Base-by-base conservation (phyloP, 23 tunicate genomes). In the Oikopleura albicans region DNA sequence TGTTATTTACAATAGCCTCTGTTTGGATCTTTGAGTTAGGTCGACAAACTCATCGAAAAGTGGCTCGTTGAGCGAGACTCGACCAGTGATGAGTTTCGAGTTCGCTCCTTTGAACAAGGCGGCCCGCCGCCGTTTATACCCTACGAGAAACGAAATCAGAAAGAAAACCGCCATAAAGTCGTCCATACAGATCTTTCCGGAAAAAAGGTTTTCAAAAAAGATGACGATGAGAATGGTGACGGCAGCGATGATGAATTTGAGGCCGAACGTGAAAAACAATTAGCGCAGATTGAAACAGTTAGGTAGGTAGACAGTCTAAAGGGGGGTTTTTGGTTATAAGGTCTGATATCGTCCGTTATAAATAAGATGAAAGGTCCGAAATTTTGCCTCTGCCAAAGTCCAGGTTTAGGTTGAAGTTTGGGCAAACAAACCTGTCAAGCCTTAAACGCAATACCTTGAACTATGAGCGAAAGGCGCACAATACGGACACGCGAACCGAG, bases 41-140 rank as follows among this genome's bases (percentile, higher is more conserved):
- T 93, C n/a, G 98, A 93, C 39, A 85, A 83, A n/a, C 83, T 93
- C 33, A 85, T 88, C 87, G 88, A 87, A 83, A 93, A 86, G 85
- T 93, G 98, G 98, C 85, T 40, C n/a, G 85, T 86, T 39, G 84
- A 89, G 0, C 84, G 84, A 49, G 92, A 91, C 0, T 49, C 84
- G 0, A 39, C 4, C 40, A 33, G 33, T 35, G 28, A 31, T 2
- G 79, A 71, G 31, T 71, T 71, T 37, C 33, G 79, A 16, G 79
- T 71, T 2, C 12, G 63, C 12, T 49, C 79, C 34, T 71, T 71
- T 35, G 79, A 71, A 29, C 79, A 71, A 71, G 79, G 79, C 79
- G 79, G 79, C 2, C 79, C 79, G 28, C 79, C 79, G 2, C 34
- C 35, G 4, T 71, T 71, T 29, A 71, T 71, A 16, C 79, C 79